Evolutionary conservation across 2,113 vertebrate genomes (phyloP), one percentile per base, ranked within the genome.

Genomic region (Phoenicopterus ruber): DNA sequence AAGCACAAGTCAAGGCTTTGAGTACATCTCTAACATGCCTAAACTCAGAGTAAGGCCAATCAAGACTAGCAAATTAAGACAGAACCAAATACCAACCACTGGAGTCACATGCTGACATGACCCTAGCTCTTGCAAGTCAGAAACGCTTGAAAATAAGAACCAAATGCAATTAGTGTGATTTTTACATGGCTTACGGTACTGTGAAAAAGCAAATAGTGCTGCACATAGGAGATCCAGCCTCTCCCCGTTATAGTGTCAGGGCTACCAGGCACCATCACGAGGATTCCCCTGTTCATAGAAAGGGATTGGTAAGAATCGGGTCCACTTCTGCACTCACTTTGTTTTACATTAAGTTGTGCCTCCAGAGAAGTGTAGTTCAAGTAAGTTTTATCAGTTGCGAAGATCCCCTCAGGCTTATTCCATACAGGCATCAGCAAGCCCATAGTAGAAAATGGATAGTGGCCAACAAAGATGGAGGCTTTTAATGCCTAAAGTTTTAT

Each of bases 271-370:
- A 79, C 40, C 62, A 38, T 4, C 1, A 2, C 0, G 2, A 85
- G 42, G 44, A 82, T 6, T 46, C 44, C 55, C 26, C 40, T 66
- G 11, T 31, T 62, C 46, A 57, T 28, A 74, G 12, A 58, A 25
- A 29, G 32, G 0, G 5, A 38, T 3, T 24, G 28, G 7, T 9
- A 28, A 58, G 47, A 46, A n/a, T 1, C 21, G 59, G 24, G 12
- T 36, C 20, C 36, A 20, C 16, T 72, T 52, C 49, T 38, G 32
- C 25, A 36, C 42, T 52, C 42, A 21, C 36, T 84, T 54, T 28
- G 16, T 40, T 71, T 79, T 49, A 74, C 65, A 58, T 19, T 40
- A 49, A 62, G 25, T 21, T 70, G 21, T 54, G 36, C 31, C 46
- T 58, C 18, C 55, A 87, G 26, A 13, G 31, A 82, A 62, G 15